phyloP scores from a whole-genome alignment of 2,113 vertebrate genomes.

The Pantherophis guttatus region DNA sequence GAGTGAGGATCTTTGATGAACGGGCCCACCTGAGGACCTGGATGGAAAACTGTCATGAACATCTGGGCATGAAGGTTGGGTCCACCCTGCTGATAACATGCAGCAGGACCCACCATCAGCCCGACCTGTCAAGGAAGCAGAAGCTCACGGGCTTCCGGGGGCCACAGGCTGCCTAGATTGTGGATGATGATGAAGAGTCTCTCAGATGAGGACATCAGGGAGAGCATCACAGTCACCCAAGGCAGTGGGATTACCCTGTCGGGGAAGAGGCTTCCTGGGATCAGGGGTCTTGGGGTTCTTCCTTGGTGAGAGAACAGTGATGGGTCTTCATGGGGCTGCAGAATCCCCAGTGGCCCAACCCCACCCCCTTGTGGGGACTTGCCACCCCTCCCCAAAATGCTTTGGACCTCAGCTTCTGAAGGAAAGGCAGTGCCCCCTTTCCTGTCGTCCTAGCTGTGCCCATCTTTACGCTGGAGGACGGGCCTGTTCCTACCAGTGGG shows the following conservation, averaged over 20 bases:
- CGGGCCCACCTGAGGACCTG: accelerated
- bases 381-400: not conserved
- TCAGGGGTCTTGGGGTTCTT: not conserved
- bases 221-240: not conserved
- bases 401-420: not conserved
- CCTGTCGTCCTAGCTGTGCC: not conserved
- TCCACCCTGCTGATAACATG: not conserved
- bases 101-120: not conserved
- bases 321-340: not conserved
- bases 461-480: too few relatives aligned
- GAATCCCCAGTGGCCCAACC: not conserved
- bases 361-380: not conserved
- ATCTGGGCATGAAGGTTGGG: accelerated
- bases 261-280: not conserved
- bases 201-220: not conserved
- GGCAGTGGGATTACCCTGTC: too few relatives aligned
- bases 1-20: accelerated
- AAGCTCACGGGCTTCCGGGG: not conserved
- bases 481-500: not conserved
- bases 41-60: not conserved
- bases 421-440: not conserved
- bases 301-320: too few relatives aligned
- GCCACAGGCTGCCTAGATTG: not conserved
- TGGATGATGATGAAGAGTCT: too few relatives aligned
- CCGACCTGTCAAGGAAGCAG: not conserved